Evolutionary conservation across 2,888 invertebrate species (phyloP).

Genomic region (Octodonta nipae): DNA sequence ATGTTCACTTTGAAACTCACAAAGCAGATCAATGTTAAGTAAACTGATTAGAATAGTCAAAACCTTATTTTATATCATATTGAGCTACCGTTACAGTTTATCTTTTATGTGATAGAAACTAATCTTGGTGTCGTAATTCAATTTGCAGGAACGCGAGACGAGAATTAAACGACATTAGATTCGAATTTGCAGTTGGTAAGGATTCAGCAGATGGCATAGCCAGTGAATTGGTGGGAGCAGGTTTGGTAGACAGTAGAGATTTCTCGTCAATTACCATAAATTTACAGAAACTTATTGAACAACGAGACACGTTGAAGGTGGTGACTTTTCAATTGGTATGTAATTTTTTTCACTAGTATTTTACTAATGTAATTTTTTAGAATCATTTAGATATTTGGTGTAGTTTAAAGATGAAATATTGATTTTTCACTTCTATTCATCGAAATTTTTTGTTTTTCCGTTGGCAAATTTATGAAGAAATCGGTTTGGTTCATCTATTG

Average conservation of each 20-base stretch:
- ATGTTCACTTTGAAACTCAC: too few relatives aligned
- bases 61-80: too few relatives aligned
- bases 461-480: too few relatives aligned
- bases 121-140: too few relatives aligned
- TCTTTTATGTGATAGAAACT: too few relatives aligned
- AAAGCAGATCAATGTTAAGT: too few relatives aligned
- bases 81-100: too few relatives aligned
- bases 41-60: too few relatives aligned
- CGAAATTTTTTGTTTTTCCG: too few relatives aligned
- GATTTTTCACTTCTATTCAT: too few relatives aligned
- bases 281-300: slow-evolving; percentile 79
- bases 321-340: slow-evolving; percentile 80
- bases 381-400: neutral
- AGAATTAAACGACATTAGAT: slow-evolving; percentile 93
- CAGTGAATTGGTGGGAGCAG: slow-evolving; percentile 85
- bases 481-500: too few relatives aligned
- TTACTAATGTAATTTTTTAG: neutral
- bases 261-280: slow-evolving; percentile 84
- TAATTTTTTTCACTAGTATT: slow-evolving; percentile 15
- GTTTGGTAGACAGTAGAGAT: slow-evolving; percentile 83
- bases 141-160: slow-evolving; percentile 77
- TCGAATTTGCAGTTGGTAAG: slow-evolving; percentile 85
- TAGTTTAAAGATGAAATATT: too few relatives aligned
- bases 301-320: slow-evolving; percentile 50
- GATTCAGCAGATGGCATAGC: slow-evolving; percentile 88